Evolutionary conservation across 2,797 vertebrate genomes (phyloP), one percentile per base, ranked within the genome.

Genomic region (Xenentodon cancila): DNA sequence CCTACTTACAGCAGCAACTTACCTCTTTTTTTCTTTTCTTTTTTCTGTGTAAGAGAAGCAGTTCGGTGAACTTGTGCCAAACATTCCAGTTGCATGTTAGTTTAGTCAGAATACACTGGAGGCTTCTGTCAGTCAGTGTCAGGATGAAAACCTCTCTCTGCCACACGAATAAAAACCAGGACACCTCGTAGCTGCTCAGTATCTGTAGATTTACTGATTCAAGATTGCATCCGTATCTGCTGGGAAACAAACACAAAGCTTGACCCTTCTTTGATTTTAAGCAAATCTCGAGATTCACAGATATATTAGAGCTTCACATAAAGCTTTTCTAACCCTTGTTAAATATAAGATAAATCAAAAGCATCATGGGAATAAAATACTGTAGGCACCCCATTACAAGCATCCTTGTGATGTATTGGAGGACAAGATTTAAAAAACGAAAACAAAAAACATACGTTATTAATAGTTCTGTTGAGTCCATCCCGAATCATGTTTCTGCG

Each of bases 111-210:
- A 58, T 54, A 50, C 82, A 84, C 81, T 71, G 71, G 81, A 74
- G 78, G 85, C 81, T 82, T 79, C 77, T 81, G 86, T 85, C 88
- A 89, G 60, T 91, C 86, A 88, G 60, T 60, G 68, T 80, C 80
- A 73, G 66, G 51, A 74, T 12, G 42, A 30, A 55, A 60, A 71
- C 32, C 57, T 50, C 15, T 57, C 73, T 61, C 22, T 66, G 59
- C 66, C 17, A 47, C 54, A 44, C 59, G 71, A 68, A 69, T 71
- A 71, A 71, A 73, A 47, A 59, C 42, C 53, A 19, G 15, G 68
- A 59, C 54, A 43, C 25, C 32, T 40, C 62, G 46, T 42, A 57
- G 48, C 53, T 53, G 21, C 9, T 13, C 25, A 5, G 25, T 25
- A 25, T 25, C 25, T 25, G 25, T 25, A 25, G 25, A 25, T 25